Conservation (phyloP, 2,797 vertebrate species). For the Acanthurus tractus region DNA sequence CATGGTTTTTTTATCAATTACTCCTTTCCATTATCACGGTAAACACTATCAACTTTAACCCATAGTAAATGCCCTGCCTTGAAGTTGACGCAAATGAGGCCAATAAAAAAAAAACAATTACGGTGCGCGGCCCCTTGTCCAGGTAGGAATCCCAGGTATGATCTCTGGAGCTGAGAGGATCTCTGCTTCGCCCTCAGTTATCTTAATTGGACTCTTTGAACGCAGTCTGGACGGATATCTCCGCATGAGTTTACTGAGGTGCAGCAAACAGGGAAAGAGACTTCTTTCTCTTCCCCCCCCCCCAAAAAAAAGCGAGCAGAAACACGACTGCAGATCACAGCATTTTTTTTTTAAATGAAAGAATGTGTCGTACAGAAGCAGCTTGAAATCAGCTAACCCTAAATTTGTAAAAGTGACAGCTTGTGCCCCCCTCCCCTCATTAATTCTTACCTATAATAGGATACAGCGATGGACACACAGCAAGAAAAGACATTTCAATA, state of each 20-base stretch:
- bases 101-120: background rate
- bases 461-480: slow-evolving; percentile 34
- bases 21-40: background rate
- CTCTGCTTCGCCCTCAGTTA: slow-evolving; percentile 11
- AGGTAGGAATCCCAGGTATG: slow-evolving; percentile 65
- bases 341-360: too few species aligned
- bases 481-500: slow-evolving; percentile 86
- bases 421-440: background rate
- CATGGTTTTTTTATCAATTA: background rate
- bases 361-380: too few species aligned
- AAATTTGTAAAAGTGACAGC: background rate
- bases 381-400: background rate
- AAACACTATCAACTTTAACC: background rate
- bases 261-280: too few species aligned
- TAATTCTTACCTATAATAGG: too few species aligned
- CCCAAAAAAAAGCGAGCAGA: too few species aligned
- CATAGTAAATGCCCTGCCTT: background rate
- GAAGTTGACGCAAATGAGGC: background rate
- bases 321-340: too few species aligned
- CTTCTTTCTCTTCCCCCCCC: too few species aligned
- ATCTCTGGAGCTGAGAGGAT: slow-evolving; percentile 15
- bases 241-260: slow-evolving; percentile 17
- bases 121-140: slow-evolving; percentile 16
- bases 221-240: slow-evolving; percentile 4
- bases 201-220: slow-evolving; percentile 50